Base-by-base conservation (phyloP, 2,113 vertebrate species). In the Fukomys damarensis region DNA sequence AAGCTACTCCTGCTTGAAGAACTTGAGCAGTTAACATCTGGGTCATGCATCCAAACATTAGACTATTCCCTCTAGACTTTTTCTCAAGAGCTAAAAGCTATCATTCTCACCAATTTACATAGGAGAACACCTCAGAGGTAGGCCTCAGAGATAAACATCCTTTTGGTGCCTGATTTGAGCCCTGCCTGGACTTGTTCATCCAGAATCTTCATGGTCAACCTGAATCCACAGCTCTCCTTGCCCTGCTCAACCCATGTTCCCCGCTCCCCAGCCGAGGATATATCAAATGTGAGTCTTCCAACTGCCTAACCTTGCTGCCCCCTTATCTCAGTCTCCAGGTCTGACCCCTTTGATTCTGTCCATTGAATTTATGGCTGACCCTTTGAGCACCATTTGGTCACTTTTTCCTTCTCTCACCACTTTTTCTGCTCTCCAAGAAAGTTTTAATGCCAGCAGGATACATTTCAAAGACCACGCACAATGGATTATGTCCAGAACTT, bases 401-500 rank as follows among this genome's bases (percentile, higher is more conserved):
- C 54, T 74, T 92, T 74, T 49, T 30, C 56, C 43, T 65, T 94
- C 52, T 84, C 80, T 82, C 63, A 80, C 54, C 24, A 26, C 61
- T 58, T 59, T 49, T 17, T 41, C 85, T 63, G 58, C 38, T 54
- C 61, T 93, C 58, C 38, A 79, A 95, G 93, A 65, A 94, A 68
- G 38, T 89, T 97, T 65, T 96, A 88, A 94, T 32, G 66, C 52
- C 86, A 89, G 35, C 63, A 79, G 13, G 41, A 49, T 82, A 70
- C 0, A 2, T 94, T 96, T 95, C 76, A 95, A 97, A 97, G 76
- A 24, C 72, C 79, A 92, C 2, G n/a, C 66, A 97, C 79, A 89
- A 86, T 65, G 30, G 76, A 94, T 56, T 38, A 20, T 61, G 93
- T 94, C 83, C 95, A 96, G 96, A 94, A 86, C 86, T 95, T 93